These are phyloP conservation scores for Rhagonycha fulva DNA, from an alignment of 2,888 invertebrate species.

Conservation along the genomic window DNA sequence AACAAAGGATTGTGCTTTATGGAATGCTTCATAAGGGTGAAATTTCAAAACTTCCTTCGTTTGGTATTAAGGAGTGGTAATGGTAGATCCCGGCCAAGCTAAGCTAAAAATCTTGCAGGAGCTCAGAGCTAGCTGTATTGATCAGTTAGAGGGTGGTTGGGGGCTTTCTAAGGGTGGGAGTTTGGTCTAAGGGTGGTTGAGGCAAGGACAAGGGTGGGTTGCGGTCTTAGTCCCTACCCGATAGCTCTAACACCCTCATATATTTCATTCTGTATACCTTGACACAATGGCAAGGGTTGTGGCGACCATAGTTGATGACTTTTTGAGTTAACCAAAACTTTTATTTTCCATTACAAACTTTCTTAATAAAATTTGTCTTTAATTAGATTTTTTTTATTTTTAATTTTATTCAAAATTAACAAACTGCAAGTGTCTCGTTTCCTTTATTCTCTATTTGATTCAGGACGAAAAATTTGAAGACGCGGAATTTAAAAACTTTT, in stretches of 20 bases:
- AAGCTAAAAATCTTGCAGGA: conserved; percentile 58
- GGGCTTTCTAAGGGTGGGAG: conserved; percentile 39
- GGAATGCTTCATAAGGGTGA: conserved; percentile 41
- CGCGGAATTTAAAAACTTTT: conserved; percentile 8
- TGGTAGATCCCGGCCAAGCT: conserved; percentile 53
- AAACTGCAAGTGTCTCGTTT: background rate
- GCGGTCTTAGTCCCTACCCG: conserved; percentile 55
- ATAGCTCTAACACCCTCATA: conserved; percentile 48
- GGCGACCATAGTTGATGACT: conserved; percentile 13
- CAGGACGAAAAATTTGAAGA: background rate
- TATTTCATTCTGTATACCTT: conserved; percentile 41
- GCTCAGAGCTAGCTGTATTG: conserved; percentile 56
- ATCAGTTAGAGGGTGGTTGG: conserved; percentile 49
- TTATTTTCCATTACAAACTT: background rate
- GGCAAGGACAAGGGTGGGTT: conserved; percentile 56
- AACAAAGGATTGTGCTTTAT: conserved; percentile 44
- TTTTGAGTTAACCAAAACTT: conserved; percentile 14
- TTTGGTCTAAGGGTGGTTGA: conserved; percentile 53
- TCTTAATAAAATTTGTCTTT: background rate
- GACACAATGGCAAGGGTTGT: conserved; percentile 25
- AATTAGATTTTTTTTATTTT: background rate
- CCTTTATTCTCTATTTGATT: too few relatives aligned
- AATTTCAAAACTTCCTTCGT: conserved; percentile 46
- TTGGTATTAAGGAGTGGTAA: conserved; percentile 54
- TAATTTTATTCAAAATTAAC: background rate